These are phyloP conservation scores for Arion vulgaris DNA, from an alignment of 1,140 invertebrate genomes.

Conservation along the genomic window DNA sequence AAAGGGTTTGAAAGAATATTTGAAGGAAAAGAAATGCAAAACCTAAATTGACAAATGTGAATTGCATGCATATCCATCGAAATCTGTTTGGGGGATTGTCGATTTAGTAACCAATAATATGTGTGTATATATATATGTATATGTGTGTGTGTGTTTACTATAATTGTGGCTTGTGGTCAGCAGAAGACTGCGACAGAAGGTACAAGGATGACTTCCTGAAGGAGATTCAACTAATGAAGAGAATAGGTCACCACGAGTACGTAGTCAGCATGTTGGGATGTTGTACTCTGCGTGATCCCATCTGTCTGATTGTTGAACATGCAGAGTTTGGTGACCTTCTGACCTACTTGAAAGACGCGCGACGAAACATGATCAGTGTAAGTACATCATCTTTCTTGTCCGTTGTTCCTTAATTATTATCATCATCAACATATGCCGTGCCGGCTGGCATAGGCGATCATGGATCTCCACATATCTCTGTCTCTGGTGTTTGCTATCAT, in stretches of 20 bases:
- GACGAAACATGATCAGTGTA: slow-evolving; percentile 55
- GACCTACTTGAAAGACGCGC: slow-evolving; percentile 67
- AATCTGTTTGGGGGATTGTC: too few species aligned
- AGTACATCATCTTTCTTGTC: too few species aligned
- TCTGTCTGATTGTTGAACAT: slow-evolving; percentile 74
- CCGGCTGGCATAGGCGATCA: too few species aligned
- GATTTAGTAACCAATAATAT: too few species aligned
- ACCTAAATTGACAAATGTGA: too few species aligned
- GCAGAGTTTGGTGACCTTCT: slow-evolving; percentile 72
- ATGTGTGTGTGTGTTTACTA: neutral
- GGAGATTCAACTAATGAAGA: slow-evolving; percentile 86
- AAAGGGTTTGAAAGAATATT: too few species aligned
- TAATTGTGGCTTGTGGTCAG: slow-evolving; percentile 39
- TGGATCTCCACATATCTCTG: too few species aligned
- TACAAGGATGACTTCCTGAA: slow-evolving; percentile 76
- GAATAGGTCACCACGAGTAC: slow-evolving; percentile 83
- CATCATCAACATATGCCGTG: too few species aligned
- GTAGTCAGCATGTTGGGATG: slow-evolving; percentile 85
- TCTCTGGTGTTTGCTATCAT: too few species aligned
- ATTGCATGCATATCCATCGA: too few species aligned
- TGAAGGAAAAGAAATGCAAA: too few species aligned
- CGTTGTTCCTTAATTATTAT: too few species aligned
- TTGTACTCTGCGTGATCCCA: slow-evolving; percentile 77
- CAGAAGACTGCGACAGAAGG: slow-evolving; percentile 70
- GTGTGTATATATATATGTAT: neutral